Percentiles rank a stretch among this genome's conserved stretches.
phyloP scores from a whole-genome alignment of 2,888 invertebrate species.

The Tinea trinotella region DNA sequence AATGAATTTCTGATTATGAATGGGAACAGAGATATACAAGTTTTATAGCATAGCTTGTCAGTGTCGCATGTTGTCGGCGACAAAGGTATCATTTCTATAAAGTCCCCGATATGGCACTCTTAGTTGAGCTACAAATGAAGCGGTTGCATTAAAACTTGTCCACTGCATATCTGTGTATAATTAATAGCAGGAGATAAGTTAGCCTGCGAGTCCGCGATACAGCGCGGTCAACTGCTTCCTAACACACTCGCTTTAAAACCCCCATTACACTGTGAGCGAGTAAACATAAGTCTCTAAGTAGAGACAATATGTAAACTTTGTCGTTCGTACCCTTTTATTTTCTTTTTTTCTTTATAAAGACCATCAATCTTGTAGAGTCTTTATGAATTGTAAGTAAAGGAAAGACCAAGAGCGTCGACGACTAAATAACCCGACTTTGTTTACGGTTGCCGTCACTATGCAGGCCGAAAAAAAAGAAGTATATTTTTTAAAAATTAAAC shows the following conservation, averaged over 20 bases:
- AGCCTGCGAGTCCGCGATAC: constrained; percentile 47
- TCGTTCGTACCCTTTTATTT: too few relatives aligned
- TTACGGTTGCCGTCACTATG: too few relatives aligned
- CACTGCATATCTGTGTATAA: constrained; percentile 62
- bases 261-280: constrained; percentile 4
- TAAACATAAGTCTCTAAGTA: too few relatives aligned
- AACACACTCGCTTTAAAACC: background rate
- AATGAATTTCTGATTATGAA: constrained; percentile 13
- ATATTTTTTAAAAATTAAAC: too few relatives aligned
- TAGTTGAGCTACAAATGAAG: constrained; percentile 63
- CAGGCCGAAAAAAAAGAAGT: too few relatives aligned
- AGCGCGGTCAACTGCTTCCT: constrained; percentile 21
- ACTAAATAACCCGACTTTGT: too few relatives aligned
- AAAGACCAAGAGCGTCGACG: too few relatives aligned
- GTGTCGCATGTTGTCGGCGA: constrained; percentile 38
- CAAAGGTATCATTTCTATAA: constrained; percentile 60
- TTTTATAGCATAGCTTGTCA: constrained; percentile 6
- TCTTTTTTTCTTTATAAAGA: too few relatives aligned
- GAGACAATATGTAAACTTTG: too few relatives aligned
- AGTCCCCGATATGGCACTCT: constrained; percentile 62
- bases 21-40: constrained; percentile 2
- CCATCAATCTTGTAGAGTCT: too few relatives aligned
- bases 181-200: constrained; percentile 67
- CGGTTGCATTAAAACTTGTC: constrained; percentile 71
- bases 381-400: too few relatives aligned